Evolutionary conservation across 2,888 invertebrate genomes (phyloP), one percentile per base, ranked within the genome.

Genomic region (Acholoe squamosa): DNA sequence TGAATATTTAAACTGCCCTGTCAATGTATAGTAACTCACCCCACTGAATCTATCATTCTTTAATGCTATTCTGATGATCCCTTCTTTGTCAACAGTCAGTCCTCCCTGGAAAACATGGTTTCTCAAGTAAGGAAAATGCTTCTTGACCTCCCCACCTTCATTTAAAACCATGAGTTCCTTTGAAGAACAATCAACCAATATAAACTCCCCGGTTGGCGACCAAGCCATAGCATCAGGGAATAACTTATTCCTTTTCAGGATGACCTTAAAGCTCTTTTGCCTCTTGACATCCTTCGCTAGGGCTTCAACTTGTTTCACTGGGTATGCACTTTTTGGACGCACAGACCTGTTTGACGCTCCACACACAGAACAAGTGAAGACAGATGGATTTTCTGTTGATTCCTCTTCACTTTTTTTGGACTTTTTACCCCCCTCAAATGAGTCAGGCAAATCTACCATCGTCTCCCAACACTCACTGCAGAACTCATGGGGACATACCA

Each of bases 41-140:
- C 86, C 86, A 86, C 86, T 86, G 33, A 86, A 86, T n/a, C 56
- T 52, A 1, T 86, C 86, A 54, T 86, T 86, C 25, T 54, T 86
- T 28, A 86, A 19, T n/a, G 86, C 52, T 31, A 86, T 86, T 54
- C 86, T 86, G 52, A 86, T 86, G 52, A 86, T 28, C 0, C 54
- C 86, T 28, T 86, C 86, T 7, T n/a, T 7, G 31, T 86, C 86
- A 22, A 86, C 14, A 25, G 54, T 28, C 25, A 86, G 54, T n/a
- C 86, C 86, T 25, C 86, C 86, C 52, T 86, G 86, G 54, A 86
- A 86, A 5, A 25, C 22, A 28, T 86, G 86, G 54, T 86, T 86
- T n/a, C 33, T 86, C 25, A 86, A n/a, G 28, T 86, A 86, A 7
- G 86, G 28, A 54, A 86, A 86, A 19, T 56, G 52, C 28, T 31